Conservation (phyloP, 2,113 vertebrate genomes). For the Kryptolebias marmoratus region DNA sequence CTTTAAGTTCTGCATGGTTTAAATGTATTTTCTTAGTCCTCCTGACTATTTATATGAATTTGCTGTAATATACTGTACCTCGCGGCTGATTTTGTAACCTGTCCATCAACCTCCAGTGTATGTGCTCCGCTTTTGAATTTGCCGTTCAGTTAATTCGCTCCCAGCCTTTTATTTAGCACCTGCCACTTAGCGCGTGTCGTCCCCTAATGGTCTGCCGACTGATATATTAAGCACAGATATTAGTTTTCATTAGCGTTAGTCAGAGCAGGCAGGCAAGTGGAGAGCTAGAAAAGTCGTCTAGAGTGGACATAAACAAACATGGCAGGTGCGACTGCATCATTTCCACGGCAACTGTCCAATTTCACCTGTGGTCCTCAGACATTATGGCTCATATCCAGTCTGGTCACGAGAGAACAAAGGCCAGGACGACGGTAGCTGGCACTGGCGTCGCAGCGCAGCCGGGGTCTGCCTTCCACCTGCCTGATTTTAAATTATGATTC, state of each 20-base stretch:
- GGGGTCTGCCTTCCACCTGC: slow-evolving; percentile 26
- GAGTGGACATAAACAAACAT: slow-evolving; percentile 23
- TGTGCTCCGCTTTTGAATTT: not conserved
- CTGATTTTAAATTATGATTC: slow-evolving; percentile 8
- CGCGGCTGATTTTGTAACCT: not conserved
- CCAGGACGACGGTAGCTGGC: not conserved
- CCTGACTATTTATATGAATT: not conserved
- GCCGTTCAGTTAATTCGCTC: not conserved
- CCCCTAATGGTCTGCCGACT: not conserved
- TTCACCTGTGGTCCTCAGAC: slow-evolving; percentile 24
- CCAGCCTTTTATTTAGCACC: not conserved
- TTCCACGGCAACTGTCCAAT: slow-evolving; percentile 20
- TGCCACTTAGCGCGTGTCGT: not conserved
- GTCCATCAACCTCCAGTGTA: not conserved
- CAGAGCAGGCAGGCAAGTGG: slow-evolving; percentile 14
- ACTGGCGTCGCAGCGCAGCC: not conserved
- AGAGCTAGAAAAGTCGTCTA: slow-evolving; percentile 17
- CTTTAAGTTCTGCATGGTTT: not conserved
- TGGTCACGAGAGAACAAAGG: slow-evolving; percentile 20
- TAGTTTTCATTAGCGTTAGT: not conserved
- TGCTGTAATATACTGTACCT: not conserved
- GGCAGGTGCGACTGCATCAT: slow-evolving; percentile 33
- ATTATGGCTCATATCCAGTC: not conserved
- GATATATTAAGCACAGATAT: slow-evolving; percentile 7
- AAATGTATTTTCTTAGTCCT: not conserved